These are phyloP conservation scores for Synanthedon andrenaeformis DNA, from an alignment of 2,888 invertebrate genomes.

Conservation along the genomic window DNA sequence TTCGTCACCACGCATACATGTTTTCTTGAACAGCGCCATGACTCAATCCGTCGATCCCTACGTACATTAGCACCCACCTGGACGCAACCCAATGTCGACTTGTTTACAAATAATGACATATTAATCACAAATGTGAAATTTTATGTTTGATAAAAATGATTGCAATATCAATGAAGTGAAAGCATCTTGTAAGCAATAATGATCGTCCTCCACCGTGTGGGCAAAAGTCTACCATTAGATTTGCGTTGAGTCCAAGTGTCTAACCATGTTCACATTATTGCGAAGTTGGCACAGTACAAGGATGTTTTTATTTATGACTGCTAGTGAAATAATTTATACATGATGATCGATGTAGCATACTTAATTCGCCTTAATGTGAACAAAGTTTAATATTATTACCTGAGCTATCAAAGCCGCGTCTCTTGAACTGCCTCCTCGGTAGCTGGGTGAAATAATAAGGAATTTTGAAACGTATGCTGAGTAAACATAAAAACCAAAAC, in stretches of 20 bases:
- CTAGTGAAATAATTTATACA: constrained; percentile 1
- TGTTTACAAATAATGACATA: background rate
- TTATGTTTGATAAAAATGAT: no score
- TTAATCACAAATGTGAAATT: background rate
- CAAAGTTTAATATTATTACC: constrained; percentile 39
- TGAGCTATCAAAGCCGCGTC: constrained; percentile 71
- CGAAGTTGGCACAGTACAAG: no score
- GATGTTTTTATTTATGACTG: no score
- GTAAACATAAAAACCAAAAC: constrained; percentile 62
- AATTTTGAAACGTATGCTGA: constrained; percentile 63
- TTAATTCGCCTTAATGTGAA: background rate
- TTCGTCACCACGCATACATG: constrained; percentile 3
- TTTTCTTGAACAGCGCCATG: constrained; percentile 27
- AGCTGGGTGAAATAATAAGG: constrained; percentile 72
- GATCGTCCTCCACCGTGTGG: background rate
- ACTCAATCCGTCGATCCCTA: constrained; percentile 42
- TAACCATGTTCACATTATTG: no score
- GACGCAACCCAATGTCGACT: constrained; percentile 56
- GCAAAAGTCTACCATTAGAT: constrained; percentile 7
- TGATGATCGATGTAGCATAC: background rate
- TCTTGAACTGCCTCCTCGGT: constrained; percentile 71
- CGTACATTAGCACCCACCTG: constrained; percentile 47
- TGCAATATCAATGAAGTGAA: no score
- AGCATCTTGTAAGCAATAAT: no score
- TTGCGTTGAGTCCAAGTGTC: constrained; percentile 56